Conservation (phyloP, 2,797 vertebrate genomes). For the Momotus momota region DNA sequence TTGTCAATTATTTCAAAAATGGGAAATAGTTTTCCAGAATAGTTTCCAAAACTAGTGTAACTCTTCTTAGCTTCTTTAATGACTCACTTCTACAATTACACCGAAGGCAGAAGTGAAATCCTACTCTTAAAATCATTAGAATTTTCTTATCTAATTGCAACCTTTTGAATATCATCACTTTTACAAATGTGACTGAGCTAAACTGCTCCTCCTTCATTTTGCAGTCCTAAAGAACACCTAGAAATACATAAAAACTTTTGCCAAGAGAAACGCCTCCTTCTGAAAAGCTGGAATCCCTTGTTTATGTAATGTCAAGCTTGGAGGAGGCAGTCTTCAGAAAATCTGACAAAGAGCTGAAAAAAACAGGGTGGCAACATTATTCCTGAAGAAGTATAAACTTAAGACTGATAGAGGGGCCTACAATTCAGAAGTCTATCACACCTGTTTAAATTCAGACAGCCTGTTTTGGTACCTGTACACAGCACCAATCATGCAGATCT, state of each 20-base stretch:
- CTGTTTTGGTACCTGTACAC: neutral
- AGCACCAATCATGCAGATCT: neutral
- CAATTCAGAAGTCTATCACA: neutral
- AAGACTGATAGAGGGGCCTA: neutral
- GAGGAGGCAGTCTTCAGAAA: neutral
- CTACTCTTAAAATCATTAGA: neutral
- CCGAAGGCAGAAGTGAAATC: neutral
- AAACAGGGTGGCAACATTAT: neutral
- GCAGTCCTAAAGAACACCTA: too few species aligned
- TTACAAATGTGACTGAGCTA: neutral
- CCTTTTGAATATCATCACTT: neutral
- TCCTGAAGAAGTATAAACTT: neutral
- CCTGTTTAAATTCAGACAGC: neutral
- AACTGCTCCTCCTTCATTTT: neutral
- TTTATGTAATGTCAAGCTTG: neutral
- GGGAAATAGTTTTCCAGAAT: neutral
- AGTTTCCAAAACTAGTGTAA: neutral
- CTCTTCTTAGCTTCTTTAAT: neutral
- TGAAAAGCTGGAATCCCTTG: neutral
- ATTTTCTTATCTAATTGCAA: neutral
- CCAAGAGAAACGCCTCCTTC: neutral
- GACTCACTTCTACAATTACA: neutral
- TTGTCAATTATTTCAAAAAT: neutral
- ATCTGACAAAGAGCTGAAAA: neutral
- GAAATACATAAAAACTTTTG: neutral